Base-by-base conservation (phyloP, 1,140 invertebrate genomes). In the Holcopasites calliopsidis region DNA sequence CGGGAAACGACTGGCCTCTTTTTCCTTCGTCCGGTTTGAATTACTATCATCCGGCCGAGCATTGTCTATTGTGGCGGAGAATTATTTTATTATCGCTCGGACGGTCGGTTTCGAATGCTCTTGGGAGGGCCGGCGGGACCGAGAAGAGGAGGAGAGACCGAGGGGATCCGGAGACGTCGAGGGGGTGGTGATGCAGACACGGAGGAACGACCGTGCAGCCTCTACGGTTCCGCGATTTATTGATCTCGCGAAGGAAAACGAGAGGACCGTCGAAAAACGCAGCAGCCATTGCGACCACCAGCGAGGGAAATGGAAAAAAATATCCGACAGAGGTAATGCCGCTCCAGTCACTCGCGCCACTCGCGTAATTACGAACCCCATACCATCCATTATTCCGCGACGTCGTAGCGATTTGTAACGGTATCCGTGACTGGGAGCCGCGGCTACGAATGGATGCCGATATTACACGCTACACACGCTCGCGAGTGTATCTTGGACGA, bases 41-140 rank as follows among this genome's bases (percentile, higher is more conserved):
- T 91, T 90, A 90, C 83, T 86, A 86, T 86, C 87, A 84, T 87
- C 81, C 85, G 86, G 80, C 61, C 82, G 60, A 79, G 83, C 86
- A 89, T 88, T 90, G 87, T 89, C 89, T 87, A 89, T 90, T 90
- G 88, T 90, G 86, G 80, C 82, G 85, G 82, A 90, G 88, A 91
- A 90, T 91, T 90, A 91, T 91, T 90, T 91, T 91, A 91, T 90
- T 89, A 90, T 89, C 89, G 86, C 77, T 86, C 84, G 83, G 76
- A 76, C 80, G 80, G 77, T 61, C 84, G 83, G 81, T 72, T 78
- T 75, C 77, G 66, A 74, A 80, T 83, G 69, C 49, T 68, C 18
- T 44, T 40, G 42, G 49, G 47, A 75, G 55, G 35, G 35, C 11
- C 55, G n/a, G n/a, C 13, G 55, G 21, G 55, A 33, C n/a, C 26